Conservation (phyloP, 1,140 invertebrate species). For the Microplitis mediator region DNA sequence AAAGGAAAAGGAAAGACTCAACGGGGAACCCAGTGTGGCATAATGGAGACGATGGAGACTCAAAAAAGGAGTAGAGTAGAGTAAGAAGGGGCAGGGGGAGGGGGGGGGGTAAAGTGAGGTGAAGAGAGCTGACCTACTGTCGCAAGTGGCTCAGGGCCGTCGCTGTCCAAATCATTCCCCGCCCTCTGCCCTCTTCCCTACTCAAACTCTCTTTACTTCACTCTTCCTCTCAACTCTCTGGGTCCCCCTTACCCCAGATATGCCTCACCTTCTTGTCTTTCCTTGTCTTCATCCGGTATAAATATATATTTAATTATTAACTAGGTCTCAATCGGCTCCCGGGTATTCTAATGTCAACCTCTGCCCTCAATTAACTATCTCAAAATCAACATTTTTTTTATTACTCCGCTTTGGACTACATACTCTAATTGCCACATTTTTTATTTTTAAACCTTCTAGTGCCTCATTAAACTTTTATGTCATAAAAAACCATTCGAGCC, state of each 20-base stretch:
- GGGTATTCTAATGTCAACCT: too few relatives aligned
- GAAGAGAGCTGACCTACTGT: slow-evolving; percentile 50
- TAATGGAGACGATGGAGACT: slow-evolving; percentile 31
- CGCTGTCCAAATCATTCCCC: slow-evolving; percentile 52
- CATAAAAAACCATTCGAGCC: too few relatives aligned
- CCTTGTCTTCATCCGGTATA: slow-evolving; percentile 8
- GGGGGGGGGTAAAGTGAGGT: slow-evolving; percentile 37
- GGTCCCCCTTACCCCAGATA: not conserved
- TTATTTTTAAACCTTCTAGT: too few relatives aligned
- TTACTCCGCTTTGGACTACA: too few relatives aligned
- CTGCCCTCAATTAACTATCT: too few relatives aligned
- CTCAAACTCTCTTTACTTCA: slow-evolving; percentile 1
- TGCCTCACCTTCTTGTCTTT: slow-evolving; percentile 8
- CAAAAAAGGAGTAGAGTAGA: slow-evolving; percentile 36
- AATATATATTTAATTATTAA: not conserved
- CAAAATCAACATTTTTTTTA: too few relatives aligned
- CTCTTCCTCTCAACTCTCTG: slow-evolving; percentile 20
- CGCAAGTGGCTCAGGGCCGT: slow-evolving; percentile 62
- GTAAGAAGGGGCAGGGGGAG: slow-evolving; percentile 42
- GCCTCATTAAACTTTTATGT: too few relatives aligned
- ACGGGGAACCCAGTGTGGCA: slow-evolving; percentile 28
- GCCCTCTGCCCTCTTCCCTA: slow-evolving; percentile 26
- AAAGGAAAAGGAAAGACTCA: not conserved
- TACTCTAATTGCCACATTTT: too few relatives aligned
- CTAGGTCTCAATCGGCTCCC: too few relatives aligned